Conservation (phyloP, 2,113 vertebrate genomes). For the Microcebus tavaratra region DNA sequence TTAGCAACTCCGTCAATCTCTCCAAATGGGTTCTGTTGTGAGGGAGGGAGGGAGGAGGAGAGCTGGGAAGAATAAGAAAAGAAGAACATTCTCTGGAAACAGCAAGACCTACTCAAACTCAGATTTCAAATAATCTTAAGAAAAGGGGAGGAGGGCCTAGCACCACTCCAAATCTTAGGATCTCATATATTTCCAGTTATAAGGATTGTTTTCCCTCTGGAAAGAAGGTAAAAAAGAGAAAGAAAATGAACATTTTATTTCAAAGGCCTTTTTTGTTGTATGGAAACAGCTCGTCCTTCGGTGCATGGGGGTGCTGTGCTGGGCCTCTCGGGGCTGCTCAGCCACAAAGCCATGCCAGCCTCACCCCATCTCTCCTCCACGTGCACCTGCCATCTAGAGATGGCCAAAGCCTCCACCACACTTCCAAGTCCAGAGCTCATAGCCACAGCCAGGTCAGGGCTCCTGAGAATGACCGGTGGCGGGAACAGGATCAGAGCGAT, state of each 20-base stretch:
- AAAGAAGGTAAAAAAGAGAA: neutral
- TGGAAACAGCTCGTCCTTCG: neutral
- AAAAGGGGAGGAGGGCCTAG: no score
- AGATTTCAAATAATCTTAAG: neutral
- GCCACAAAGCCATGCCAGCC: neutral
- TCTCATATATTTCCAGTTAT: neutral
- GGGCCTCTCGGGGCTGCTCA: neutral
- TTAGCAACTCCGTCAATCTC: constrained; percentile 61
- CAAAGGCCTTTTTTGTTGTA: neutral
- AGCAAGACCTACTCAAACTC: neutral
- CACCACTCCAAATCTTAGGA: neutral
- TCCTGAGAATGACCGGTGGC: neutral
- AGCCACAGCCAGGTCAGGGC: neutral
- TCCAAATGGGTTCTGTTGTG: constrained; percentile 29
- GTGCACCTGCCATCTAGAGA: neutral
- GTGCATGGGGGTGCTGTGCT: neutral
- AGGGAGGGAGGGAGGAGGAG: neutral
- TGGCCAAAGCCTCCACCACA: neutral
- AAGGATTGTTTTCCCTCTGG: neutral
- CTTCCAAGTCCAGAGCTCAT: neutral
- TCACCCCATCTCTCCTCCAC: neutral
- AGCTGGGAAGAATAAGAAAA: neutral
- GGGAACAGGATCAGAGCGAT: neutral
- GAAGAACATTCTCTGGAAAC: neutral
- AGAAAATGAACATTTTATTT: neutral